Evolutionary conservation across 2,888 invertebrate species (phyloP), one percentile per base, ranked within the genome.

Genomic region (Sylvicola cinctus): DNA sequence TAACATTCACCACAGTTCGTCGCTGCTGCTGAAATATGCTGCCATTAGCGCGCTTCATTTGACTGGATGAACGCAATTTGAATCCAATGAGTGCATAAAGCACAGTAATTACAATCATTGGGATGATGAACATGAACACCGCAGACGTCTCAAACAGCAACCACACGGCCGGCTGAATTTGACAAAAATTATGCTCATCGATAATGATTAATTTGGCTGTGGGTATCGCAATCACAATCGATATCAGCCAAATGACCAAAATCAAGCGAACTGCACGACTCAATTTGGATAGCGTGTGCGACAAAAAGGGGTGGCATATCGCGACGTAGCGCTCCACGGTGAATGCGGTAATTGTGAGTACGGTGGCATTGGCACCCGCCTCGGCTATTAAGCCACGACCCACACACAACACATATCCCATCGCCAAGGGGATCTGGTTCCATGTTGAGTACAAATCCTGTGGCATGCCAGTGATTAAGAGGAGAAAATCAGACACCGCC

Each of bases 91-190:
- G 58, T 36, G 76, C 62, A 49, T 88, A 88, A 39, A 88, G 57
- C 39, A 83, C 75, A n/a, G 75, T 69, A 47, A 87, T 84, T 40
- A 85, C 62, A 27, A 77, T 76, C 83, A 88, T 84, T 3, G 87
- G 87, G n/a, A 74, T 69, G 34, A 83, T 70, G 53, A 88, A 88
- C 55, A 87, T 83, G 44, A 85, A 59, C 46, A 76, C 69, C 0
- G 74, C 71, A 13, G 68, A 66, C n/a, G 67, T 44, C 40, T 65
- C 63, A 45, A 69, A 69, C 1, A 66, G 64, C 3, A 64, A 54
- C 6, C 55, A 50, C 4, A 53, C 48, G 10, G 55, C 51, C 10
- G 55, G 51, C 2, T 42, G 43, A 37, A 58, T 58, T 32, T 47
- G 49, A 30, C 51, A 50, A 3, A 54, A 40, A 3, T 51, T 54